These are phyloP conservation scores for Penaeus chinensis DNA, from an alignment of 1,140 invertebrate genomes.

Conservation along the genomic window DNA sequence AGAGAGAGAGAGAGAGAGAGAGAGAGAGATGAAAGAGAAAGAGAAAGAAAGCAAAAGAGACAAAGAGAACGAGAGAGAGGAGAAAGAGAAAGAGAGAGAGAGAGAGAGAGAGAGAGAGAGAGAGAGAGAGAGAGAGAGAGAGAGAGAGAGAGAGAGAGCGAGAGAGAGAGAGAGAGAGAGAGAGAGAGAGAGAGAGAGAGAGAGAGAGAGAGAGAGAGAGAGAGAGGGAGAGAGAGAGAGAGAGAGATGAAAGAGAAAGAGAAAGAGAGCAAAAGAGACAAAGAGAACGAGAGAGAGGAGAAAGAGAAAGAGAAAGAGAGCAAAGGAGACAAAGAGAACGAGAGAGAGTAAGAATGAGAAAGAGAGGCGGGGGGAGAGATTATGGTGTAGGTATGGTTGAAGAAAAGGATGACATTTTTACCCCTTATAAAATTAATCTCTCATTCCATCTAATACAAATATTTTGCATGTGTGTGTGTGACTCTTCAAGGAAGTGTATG, in stretches of 20 bases:
- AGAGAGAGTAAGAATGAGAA: too few species aligned
- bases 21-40: too few species aligned
- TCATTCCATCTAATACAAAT: too few species aligned
- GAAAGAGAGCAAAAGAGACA: background rate
- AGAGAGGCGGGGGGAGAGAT: too few species aligned
- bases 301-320: background rate
- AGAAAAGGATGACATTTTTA: too few species aligned
- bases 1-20: background rate
- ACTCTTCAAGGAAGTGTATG: too few species aligned
- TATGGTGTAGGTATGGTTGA: too few species aligned
- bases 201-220: too few species aligned
- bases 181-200: slow-evolving; percentile 15
- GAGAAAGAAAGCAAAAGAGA: background rate
- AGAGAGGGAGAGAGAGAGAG: too few species aligned
- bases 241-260: background rate
- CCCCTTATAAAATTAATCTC: too few species aligned
- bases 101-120: background rate
- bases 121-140: slow-evolving; percentile 7
- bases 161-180: background rate
- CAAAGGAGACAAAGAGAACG: background rate
- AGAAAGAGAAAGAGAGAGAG: background rate
- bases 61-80: background rate
- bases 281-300: background rate
- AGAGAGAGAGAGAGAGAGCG: background rate
- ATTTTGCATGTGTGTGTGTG: too few species aligned